Base-by-base conservation (phyloP, 2,797 vertebrate species). In the Rhabdomys pumilio region DNA sequence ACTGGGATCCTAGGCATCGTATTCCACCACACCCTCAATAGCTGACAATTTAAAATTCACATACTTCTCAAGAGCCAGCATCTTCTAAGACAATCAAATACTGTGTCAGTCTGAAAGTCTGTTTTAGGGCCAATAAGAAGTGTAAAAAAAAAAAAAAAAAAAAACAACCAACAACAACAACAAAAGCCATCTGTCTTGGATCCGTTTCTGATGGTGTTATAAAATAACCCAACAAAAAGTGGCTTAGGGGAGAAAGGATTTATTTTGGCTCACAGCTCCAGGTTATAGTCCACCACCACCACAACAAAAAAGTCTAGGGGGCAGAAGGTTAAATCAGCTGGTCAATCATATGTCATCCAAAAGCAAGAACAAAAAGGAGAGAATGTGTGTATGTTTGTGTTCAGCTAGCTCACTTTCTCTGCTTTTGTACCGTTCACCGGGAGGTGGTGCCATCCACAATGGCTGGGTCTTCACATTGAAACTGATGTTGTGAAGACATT, bases 91-190 rank as follows among this genome's bases (percentile, higher is more conserved):
- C 31, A 81, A 47, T 79, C 73, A 7, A 10, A 6, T 55, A 47
- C 73, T 41, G 73, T 41, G 12, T 80, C 84, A 19, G 17, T 22
- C 63, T 72, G 69, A 53, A 14, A 9, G 13, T 29, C 81, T 10
- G 22, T n/a, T 31, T 79, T 47, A 31, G 12, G 22, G 59, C 47
- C 22, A n/a, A 67, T 10, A 15, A 20, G 20, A 59, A 59, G 9
- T 26, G 2, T 31, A 59, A 31, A 59, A 80, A 73, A 34, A 41
- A 22, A 14, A 0, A 1, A 3, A 5, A n/a, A n/a, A n/a, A n/a
- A n/a, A n/a, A n/a, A n/a, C n/a, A n/a, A 38, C 38, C 38, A 38
- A 38, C 38, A 38, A 38, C 38, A 38, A 38, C 2, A 38, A 38
- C 38, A 38, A 38, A 38, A 38, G 2, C 38, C 38, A 20, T 19